phyloP scores from a whole-genome alignment of 2,797 vertebrate species.

The Tapera naevia region DNA sequence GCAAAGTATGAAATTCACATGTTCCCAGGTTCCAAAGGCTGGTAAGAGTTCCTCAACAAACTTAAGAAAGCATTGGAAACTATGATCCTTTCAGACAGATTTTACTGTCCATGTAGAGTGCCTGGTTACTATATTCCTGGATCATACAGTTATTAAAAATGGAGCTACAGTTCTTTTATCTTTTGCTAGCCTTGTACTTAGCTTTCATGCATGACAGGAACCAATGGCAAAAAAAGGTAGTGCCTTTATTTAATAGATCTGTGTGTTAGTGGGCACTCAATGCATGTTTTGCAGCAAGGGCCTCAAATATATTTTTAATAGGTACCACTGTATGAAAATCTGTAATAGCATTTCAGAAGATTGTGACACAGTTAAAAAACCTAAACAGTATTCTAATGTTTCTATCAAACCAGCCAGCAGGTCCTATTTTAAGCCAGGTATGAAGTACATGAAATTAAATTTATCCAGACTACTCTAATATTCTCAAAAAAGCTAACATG shows the following conservation, averaged over 20 bases:
- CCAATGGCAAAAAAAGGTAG: neutral
- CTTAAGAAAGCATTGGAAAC: neutral
- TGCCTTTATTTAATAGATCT: conserved; percentile 5
- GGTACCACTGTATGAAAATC: neutral
- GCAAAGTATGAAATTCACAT: neutral
- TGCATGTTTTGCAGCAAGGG: neutral
- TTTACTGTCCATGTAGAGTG: neutral
- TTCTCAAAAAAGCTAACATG: neutral
- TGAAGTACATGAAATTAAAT: neutral
- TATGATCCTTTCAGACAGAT: neutral
- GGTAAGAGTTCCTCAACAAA: neutral
- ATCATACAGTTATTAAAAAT: conserved; percentile 7
- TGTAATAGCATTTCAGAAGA: conserved; percentile 5
- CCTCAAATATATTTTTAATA: conserved; percentile 14
- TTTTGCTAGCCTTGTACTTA: conserved; percentile 23
- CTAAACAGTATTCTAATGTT: neutral
- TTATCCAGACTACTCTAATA: neutral
- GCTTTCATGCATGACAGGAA: conserved; percentile 27
- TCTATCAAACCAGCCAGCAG: neutral
- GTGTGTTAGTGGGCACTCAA: neutral
- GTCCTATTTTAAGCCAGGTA: neutral
- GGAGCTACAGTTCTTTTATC: neutral
- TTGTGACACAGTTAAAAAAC: neutral
- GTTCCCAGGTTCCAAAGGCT: neutral
- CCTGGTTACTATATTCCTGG: neutral